Conservation (phyloP, 2,113 vertebrate species). For the Scortum barcoo region DNA sequence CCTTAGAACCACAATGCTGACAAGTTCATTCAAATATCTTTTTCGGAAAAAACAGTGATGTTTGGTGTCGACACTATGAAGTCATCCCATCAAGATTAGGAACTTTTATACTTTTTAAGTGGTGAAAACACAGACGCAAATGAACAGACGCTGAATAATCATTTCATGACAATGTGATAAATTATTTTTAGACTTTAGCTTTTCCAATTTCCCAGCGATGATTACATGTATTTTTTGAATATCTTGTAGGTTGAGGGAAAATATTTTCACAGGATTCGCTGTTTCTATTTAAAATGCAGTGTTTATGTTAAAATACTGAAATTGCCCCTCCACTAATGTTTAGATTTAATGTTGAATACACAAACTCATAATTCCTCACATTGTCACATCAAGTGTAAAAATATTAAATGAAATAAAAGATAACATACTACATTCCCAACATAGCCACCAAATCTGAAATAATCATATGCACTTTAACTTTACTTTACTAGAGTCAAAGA, state of each 20-base stretch:
- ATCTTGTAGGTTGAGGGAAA: too few relatives aligned
- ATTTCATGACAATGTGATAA: not conserved
- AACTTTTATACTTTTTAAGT: not conserved
- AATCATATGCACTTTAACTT: not conserved
- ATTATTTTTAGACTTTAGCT: not conserved
- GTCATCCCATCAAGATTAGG: not conserved
- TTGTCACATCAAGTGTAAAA: not conserved
- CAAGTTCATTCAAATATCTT: conserved; percentile 16
- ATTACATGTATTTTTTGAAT: too few relatives aligned
- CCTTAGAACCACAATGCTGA: conserved; percentile 20
- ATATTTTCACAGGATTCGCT: not conserved
- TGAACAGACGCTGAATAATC: not conserved
- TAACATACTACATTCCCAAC: not conserved
- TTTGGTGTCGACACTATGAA: not conserved
- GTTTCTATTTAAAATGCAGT: not conserved
- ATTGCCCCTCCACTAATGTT: too few relatives aligned
- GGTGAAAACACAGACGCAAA: not conserved
- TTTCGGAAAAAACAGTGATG: not conserved
- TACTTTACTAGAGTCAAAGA: too few relatives aligned
- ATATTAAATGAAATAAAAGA: not conserved
- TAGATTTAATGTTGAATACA: not conserved
- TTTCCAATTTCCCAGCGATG: not conserved
- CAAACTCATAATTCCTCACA: too few relatives aligned
- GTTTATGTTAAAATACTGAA: not conserved
- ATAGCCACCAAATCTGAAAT: not conserved